Base-by-base conservation (phyloP, 1,140 invertebrate genomes). In the Dicyema japonicum region DNA sequence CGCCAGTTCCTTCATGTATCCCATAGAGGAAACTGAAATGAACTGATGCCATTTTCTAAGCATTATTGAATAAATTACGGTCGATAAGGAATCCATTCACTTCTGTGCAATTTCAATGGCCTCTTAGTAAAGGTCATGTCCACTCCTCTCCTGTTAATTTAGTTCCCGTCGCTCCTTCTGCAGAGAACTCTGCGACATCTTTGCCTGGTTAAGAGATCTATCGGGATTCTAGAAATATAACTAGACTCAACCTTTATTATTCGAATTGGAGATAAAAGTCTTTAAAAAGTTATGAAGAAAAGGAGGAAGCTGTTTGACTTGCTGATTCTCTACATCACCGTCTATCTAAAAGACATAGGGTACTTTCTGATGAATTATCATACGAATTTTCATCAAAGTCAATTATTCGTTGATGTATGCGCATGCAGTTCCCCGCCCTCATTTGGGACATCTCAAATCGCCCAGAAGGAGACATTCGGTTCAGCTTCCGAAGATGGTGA, bases 181-280 rank as follows among this genome's bases (percentile, higher is more conserved):
- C 5, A 97, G 44, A 2, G 85, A 85, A 24, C 69, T 75, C 46
- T 94, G 85, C 82, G 94, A 97, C 74, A 94, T 88, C 1, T 85
- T 88, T 1, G 88, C 76, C 41, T 65, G 88, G 16, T 67, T n/a
- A n/a, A n/a, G n/a, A n/a, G n/a, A n/a, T n/a, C 88, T 85, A 56
- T 90, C 78, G 6, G 85, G 88, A 59, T 97, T 97, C 54, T 51
- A 29, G 13, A 37, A 36, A 22, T 17, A 18, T 15, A 32, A 24
- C 22, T 24, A 6, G 6, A 4, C 6, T 30, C 31, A 37, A 51
- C 50, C 38, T 97, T 97, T 0, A 97, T 78, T 37, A 97, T 94
- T 40, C 88, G 61, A 4, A 68, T 63, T 2, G 88, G 88, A 38
- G 75, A 82, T 0, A n/a, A n/a, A n/a, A n/a, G n/a, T n/a, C n/a